phyloP scores from a whole-genome alignment of 2,797 vertebrate genomes.

The Diplodus puntazzo region DNA sequence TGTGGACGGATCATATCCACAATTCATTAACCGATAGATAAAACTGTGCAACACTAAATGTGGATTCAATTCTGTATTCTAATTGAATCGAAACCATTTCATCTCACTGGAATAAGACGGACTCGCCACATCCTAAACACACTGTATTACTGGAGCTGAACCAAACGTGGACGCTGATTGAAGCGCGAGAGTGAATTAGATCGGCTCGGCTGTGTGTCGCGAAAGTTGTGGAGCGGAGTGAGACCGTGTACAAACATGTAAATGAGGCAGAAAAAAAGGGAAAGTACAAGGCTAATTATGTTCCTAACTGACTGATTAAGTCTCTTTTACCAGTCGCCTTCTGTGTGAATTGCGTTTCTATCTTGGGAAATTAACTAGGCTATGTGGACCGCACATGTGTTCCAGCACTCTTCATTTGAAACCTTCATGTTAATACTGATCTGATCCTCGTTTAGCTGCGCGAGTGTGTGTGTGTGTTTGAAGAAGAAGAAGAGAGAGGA shows the following conservation, averaged over 20 bases:
- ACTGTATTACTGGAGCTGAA: constrained; percentile 6
- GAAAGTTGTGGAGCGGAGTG: constrained; percentile 71
- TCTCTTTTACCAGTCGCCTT: constrained; percentile 86
- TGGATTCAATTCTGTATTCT: constrained; percentile 33
- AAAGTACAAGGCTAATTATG: constrained; percentile 86
- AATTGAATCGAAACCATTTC: constrained; percentile 38
- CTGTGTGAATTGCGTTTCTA: constrained; percentile 87
- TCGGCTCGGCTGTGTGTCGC: constrained; percentile 57
- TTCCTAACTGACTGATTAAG: constrained; percentile 87
- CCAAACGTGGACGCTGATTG: constrained; percentile 44
- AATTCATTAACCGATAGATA: constrained; percentile 41
- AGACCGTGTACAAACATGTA: constrained; percentile 77
- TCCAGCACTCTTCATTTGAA: constrained; percentile 81
- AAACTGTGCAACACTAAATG: constrained; percentile 28
- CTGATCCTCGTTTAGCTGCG: constrained; percentile 74
- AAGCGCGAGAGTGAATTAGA: constrained; percentile 66
- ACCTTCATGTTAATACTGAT: constrained; percentile 83
- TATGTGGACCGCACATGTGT: constrained; percentile 84
- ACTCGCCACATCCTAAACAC: constrained; percentile 15
- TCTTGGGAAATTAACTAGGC: constrained; percentile 87
- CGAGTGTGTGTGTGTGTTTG: constrained; percentile 18
- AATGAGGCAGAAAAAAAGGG: constrained; percentile 81
- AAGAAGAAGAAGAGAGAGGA: constrained; percentile 16
- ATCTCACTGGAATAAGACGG: constrained; percentile 16
- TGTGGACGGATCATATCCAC: constrained; percentile 50